phyloP scores from a whole-genome alignment of 2,113 vertebrate genomes.

The Megaceryle maxima region DNA sequence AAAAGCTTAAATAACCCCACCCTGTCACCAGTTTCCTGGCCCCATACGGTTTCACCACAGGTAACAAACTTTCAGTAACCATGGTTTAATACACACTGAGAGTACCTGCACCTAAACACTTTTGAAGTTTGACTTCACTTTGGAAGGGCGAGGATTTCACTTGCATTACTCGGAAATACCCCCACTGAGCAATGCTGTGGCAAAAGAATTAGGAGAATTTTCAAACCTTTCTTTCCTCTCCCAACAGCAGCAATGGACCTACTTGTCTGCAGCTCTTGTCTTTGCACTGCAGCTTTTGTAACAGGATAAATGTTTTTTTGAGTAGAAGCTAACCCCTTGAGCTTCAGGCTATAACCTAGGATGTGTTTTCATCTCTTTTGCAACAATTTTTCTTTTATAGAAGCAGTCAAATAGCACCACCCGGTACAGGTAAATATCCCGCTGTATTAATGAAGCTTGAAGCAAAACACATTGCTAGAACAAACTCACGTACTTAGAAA shows the following conservation, averaged over 20 bases:
- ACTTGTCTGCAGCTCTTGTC: background rate
- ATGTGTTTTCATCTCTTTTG: background rate
- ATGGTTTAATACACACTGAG: rapidly evolving
- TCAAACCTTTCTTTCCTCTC: background rate
- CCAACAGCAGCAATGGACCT: background rate
- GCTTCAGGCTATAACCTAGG: background rate
- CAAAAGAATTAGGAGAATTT: background rate
- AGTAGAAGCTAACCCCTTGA: background rate
- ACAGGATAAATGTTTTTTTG: background rate
- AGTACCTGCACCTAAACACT: background rate
- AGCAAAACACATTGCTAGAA: background rate
- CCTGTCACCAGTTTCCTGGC: too few relatives aligned
- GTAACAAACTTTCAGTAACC: background rate
- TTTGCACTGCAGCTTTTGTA: background rate
- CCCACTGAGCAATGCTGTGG: rapidly evolving
- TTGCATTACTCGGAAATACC: background rate
- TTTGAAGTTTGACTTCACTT: rapidly evolving
- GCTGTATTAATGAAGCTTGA: background rate
- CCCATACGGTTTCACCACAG: background rate
- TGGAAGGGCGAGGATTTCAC: background rate
- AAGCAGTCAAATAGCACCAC: background rate
- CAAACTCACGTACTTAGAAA: background rate
- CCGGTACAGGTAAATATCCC: background rate
- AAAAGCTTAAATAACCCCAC: background rate
- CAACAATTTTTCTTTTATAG: background rate